These are phyloP conservation scores for Pelusios castaneus DNA, from an alignment of 2,113 vertebrate species.

Conservation along the genomic window DNA sequence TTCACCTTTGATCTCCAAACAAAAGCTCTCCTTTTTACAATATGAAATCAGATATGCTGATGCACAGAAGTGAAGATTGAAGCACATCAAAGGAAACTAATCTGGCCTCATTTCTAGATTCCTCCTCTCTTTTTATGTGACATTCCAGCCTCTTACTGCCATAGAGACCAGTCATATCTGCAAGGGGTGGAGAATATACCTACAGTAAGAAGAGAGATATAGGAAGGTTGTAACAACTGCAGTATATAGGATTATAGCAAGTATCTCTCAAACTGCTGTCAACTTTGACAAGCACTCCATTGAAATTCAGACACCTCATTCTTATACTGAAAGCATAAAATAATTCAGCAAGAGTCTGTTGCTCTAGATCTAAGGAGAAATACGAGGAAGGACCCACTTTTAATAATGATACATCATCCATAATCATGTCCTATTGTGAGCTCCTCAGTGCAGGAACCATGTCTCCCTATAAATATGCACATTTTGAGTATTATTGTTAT, in stretches of 20 bases:
- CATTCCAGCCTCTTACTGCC: neutral
- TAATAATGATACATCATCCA: neutral
- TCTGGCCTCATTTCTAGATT: neutral
- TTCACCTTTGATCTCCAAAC: conserved; percentile 39
- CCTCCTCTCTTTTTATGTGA: neutral
- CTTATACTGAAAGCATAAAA: neutral
- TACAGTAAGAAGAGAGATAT: neutral
- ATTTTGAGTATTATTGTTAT: neutral
- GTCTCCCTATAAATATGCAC: neutral
- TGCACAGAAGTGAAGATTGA: neutral
- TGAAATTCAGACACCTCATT: conserved; percentile 41
- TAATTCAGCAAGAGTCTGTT: neutral
- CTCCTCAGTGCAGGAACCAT: neutral
- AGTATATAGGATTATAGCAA: neutral
- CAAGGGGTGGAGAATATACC: neutral
- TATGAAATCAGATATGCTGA: neutral
- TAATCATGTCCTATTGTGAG: neutral
- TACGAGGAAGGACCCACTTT: neutral
- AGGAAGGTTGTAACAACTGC: neutral
- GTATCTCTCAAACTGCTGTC: conserved; percentile 26
- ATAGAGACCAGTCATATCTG: neutral
- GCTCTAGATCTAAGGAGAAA: conserved; percentile 28
- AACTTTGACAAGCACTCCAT: conserved; percentile 27
- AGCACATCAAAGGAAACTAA: neutral
- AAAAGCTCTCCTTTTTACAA: conserved; percentile 13